phyloP scores from a whole-genome alignment of 2,113 vertebrate species.

The Cnemophilus loriae region DNA sequence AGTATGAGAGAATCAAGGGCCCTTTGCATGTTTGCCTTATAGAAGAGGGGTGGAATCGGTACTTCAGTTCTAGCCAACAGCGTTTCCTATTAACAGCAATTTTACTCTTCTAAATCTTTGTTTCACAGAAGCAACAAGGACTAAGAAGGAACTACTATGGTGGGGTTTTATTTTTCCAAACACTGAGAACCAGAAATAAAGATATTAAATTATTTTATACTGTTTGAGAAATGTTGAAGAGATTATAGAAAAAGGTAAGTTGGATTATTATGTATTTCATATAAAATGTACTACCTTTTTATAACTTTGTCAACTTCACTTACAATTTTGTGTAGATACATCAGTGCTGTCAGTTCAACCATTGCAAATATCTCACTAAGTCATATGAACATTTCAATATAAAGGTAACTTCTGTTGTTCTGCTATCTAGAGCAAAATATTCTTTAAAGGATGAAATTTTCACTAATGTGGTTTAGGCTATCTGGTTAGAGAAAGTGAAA shows the following conservation, averaged over 20 bases:
- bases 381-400: not conserved
- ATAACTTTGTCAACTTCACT: not conserved
- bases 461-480: not conserved
- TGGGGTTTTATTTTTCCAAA: not conserved
- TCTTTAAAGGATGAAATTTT: not conserved
- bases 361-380: not conserved
- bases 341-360: not conserved
- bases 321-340: not conserved
- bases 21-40: accelerated
- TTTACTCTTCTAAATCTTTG: not conserved
- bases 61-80: not conserved
- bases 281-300: not conserved
- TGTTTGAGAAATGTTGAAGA: too few relatives aligned
- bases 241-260: not conserved
- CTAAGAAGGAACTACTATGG: not conserved
- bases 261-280: not conserved
- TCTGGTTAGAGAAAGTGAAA: not conserved
- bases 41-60: not conserved
- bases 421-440: not conserved
- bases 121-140: not conserved
- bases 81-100: not conserved
- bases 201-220: not conserved
- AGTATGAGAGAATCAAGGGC: not conserved
- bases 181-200: not conserved
- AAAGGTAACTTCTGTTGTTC: not conserved